These are phyloP conservation scores for Falco concolor DNA, from an alignment of 2,797 vertebrate genomes.

Conservation along the genomic window DNA sequence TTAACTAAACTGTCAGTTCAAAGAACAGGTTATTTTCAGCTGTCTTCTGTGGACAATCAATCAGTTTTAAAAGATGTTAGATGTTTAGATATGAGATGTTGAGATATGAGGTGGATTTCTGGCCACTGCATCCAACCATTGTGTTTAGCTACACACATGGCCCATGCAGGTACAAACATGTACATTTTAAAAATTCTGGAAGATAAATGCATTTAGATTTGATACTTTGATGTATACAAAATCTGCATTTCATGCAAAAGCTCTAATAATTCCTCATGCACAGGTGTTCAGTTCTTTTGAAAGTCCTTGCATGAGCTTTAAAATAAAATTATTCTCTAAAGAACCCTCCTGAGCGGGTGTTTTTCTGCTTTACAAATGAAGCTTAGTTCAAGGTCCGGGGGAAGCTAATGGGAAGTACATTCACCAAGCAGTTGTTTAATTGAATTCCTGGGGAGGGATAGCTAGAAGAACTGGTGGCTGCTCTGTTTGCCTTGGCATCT, in stretches of 20 bases:
- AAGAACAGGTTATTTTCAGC: neutral
- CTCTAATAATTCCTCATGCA: neutral
- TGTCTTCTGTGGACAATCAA: neutral
- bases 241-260: neutral
- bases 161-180: neutral
- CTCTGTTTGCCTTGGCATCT: neutral
- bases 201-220: neutral
- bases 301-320: neutral
- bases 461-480: neutral
- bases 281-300: neutral
- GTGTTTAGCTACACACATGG: fast-evolving
- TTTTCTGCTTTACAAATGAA: neutral
- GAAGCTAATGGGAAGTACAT: neutral
- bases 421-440: neutral
- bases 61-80: neutral
- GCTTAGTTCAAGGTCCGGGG: neutral
- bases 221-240: neutral
- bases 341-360: neutral
- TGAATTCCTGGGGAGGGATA: neutral
- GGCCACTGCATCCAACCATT: neutral
- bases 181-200: neutral
- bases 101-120: neutral
- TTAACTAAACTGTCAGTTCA: slow-evolving; percentile 10
- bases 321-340: neutral
- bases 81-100: neutral